phyloP scores from a whole-genome alignment of 2,888 invertebrate species.

The Nomada goodeniana region DNA sequence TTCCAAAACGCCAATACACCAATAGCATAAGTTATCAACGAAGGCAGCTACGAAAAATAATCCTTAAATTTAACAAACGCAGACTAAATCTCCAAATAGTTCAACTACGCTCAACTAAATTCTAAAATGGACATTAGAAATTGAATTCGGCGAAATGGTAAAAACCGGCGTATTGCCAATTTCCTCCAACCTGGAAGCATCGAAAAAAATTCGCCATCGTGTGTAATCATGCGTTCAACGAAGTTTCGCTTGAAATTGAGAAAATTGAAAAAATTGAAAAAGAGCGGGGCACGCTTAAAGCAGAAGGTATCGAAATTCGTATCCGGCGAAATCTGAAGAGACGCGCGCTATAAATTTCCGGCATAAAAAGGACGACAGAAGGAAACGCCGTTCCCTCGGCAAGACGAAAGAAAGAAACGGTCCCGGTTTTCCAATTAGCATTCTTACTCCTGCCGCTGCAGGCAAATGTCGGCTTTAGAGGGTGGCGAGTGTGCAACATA shows the following conservation, averaged over 20 bases:
- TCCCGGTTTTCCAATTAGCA: conserved; percentile 79
- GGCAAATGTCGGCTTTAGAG: conserved; percentile 69
- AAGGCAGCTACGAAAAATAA: neutral
- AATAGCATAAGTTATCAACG: neutral
- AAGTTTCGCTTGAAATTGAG: neutral
- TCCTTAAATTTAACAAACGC: neutral
- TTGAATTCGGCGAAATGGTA: neutral
- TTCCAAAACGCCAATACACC: neutral
- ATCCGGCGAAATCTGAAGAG: neutral
- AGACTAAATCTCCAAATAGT: neutral
- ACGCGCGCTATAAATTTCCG: conserved; percentile 33
- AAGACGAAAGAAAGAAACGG: conserved; percentile 67
- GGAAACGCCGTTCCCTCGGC: conserved; percentile 49
- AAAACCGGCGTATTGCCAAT: neutral
- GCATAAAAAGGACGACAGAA: conserved; percentile 20
- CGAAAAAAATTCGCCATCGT: no score
- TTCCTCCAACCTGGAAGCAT: neutral
- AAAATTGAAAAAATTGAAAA: neutral
- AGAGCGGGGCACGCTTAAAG: neutral
- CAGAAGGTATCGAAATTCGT: conserved; percentile 12
- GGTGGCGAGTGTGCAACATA: conserved; percentile 74
- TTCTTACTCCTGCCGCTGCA: conserved; percentile 71
- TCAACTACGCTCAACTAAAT: no score
- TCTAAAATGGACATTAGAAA: neutral
- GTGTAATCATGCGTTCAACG: neutral